phyloP scores from a whole-genome alignment of 2,797 vertebrate genomes.

The Cossypha polioptera region DNA sequence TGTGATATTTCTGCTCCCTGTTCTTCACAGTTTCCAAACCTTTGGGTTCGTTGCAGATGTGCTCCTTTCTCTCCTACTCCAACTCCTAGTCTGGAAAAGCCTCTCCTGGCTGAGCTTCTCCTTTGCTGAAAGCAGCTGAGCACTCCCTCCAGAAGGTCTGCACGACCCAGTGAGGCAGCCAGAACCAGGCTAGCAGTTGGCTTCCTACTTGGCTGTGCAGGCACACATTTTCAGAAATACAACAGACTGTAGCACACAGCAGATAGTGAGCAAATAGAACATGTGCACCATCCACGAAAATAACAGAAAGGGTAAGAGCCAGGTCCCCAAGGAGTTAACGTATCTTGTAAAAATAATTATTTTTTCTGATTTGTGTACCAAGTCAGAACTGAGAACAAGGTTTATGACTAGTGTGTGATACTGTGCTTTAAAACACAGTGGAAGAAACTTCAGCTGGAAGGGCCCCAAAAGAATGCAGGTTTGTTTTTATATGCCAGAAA shows the following conservation, averaged over 20 bases:
- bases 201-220: background rate
- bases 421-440: background rate
- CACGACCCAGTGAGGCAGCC: background rate
- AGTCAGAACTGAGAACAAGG: background rate
- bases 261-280: background rate
- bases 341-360: background rate
- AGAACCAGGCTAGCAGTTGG: background rate
- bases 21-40: slow-evolving; percentile 33
- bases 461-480: background rate
- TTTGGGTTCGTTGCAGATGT: background rate
- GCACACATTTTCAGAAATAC: background rate
- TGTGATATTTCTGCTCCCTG: slow-evolving; percentile 12
- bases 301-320: background rate
- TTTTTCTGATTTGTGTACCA: background rate
- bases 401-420: background rate
- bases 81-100: background rate
- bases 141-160: background rate
- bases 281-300: background rate
- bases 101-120: background rate
- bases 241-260: background rate
- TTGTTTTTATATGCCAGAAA: background rate
- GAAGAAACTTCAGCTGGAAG: background rate
- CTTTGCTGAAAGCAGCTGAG: background rate
- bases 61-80: background rate
- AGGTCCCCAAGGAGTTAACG: background rate